phyloP scores from a whole-genome alignment of 2,888 invertebrate genomes.

The Lottia scabra region DNA sequence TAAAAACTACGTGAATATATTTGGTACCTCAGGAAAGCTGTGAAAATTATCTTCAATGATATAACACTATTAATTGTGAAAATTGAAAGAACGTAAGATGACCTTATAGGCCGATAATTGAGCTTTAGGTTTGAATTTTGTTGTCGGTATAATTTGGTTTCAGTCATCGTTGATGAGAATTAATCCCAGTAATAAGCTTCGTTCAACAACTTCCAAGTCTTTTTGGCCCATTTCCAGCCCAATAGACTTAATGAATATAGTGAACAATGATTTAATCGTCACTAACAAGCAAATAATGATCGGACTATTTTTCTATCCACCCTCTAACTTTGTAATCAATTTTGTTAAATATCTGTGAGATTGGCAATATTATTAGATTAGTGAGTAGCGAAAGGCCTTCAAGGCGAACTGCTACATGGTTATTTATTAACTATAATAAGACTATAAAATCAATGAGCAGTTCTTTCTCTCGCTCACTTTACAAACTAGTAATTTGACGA shows the following conservation, averaged over 20 bases:
- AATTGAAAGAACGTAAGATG: not conserved
- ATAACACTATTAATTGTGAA: too few relatives aligned
- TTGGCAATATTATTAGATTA: constrained; percentile 20
- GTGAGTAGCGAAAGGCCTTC: constrained; percentile 14
- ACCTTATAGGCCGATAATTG: not conserved
- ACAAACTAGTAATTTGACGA: constrained; percentile 29
- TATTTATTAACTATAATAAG: constrained; percentile 32
- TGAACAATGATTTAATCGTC: not conserved
- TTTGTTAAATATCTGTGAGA: constrained; percentile 18
- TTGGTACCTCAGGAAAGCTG: too few relatives aligned
- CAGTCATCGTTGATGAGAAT: not conserved
- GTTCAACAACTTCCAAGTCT: not conserved
- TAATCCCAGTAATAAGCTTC: not conserved
- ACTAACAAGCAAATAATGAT: not conserved
- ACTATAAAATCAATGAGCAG: constrained; percentile 23
- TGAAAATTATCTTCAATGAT: too few relatives aligned
- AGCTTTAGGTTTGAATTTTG: not conserved
- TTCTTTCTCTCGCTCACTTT: constrained; percentile 18
- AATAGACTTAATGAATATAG: not conserved
- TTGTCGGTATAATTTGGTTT: not conserved
- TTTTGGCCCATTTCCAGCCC: not conserved
- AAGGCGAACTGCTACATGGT: constrained; percentile 23
- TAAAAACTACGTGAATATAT: too few relatives aligned
- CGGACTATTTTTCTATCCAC: not conserved
- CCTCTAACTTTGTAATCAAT: constrained; percentile 9